Evolutionary conservation across 2,113 vertebrate genomes (phyloP).

Genomic region (Labeo rohita): DNA sequence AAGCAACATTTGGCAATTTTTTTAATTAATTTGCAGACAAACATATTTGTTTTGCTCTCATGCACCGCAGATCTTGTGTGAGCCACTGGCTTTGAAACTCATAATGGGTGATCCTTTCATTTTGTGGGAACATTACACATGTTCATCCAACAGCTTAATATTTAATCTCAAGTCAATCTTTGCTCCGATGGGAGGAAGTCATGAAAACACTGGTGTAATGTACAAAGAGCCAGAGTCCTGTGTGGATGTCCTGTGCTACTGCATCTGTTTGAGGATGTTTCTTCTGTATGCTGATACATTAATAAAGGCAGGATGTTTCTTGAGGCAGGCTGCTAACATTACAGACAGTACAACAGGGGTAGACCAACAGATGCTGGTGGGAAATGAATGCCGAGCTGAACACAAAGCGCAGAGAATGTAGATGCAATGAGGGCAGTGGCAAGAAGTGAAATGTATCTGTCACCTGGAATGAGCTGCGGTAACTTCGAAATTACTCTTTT

Average conservation of each 20-base stretch:
- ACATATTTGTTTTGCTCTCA: constrained; percentile 31
- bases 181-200: background rate
- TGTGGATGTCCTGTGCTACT: background rate
- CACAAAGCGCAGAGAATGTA: constrained; percentile 6
- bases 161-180: constrained; percentile 25
- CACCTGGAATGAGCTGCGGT: constrained; percentile 43
- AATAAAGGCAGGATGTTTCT: constrained; percentile 33
- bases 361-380: constrained; percentile 30
- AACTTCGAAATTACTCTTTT: constrained; percentile 21
- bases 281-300: constrained; percentile 37
- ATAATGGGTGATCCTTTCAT: constrained; percentile 29
- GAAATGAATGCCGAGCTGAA: constrained; percentile 34
- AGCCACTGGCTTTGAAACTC: constrained; percentile 35
- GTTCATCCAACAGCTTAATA: constrained; percentile 26
- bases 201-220: constrained; percentile 7
- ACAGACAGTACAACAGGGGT: constrained; percentile 13
- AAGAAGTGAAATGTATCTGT: constrained; percentile 51
- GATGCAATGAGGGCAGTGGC: constrained; percentile 44
- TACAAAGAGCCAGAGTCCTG: constrained; percentile 15
- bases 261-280: constrained; percentile 16
- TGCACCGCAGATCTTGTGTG: background rate
- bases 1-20: constrained; percentile 15
- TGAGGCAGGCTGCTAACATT: constrained; percentile 31
- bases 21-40: constrained; percentile 40
- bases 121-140: constrained; percentile 26